Conservation (phyloP, 2,113 vertebrate genomes). For the Ictalurus furcatus region DNA sequence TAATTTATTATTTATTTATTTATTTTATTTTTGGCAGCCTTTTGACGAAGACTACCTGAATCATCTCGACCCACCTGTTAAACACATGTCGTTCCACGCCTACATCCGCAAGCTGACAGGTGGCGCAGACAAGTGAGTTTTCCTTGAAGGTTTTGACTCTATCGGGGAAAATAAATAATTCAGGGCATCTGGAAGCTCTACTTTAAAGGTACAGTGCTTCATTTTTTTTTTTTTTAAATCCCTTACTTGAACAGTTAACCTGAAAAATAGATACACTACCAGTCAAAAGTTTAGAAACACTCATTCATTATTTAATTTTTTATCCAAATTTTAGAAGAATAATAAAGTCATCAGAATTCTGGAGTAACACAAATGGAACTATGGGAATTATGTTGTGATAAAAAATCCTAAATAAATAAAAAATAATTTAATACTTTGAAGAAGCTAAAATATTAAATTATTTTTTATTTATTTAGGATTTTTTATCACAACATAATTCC, state of each 20-base stretch:
- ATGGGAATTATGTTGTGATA: no score
- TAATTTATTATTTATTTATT: constrained; percentile 4
- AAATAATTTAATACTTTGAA: no score
- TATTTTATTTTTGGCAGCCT: constrained; percentile 73
- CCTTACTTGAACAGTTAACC: not conserved
- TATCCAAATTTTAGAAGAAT: no score
- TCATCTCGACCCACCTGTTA: constrained; percentile 97
- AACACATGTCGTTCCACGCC: constrained; percentile 99
- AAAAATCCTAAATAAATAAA: no score
- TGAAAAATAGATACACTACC: not conserved
- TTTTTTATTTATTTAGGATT: no score
- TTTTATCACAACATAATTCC: no score
- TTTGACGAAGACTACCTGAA: constrained; percentile 99
- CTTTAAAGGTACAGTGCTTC: not conserved
- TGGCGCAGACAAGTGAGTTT: constrained; percentile 93
- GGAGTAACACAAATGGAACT: no score
- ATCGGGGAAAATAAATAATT: not conserved
- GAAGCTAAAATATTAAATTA: no score
- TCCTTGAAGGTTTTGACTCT: not conserved
- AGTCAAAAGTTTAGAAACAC: no score
- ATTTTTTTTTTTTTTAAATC: not conserved
- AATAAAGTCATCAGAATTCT: no score
- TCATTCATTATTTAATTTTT: no score
- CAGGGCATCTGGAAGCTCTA: not conserved
- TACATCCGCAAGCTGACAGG: constrained; percentile 98